Evolutionary conservation across 2,888 invertebrate species (phyloP).

Genomic region (Drosophila neonasuta): DNA sequence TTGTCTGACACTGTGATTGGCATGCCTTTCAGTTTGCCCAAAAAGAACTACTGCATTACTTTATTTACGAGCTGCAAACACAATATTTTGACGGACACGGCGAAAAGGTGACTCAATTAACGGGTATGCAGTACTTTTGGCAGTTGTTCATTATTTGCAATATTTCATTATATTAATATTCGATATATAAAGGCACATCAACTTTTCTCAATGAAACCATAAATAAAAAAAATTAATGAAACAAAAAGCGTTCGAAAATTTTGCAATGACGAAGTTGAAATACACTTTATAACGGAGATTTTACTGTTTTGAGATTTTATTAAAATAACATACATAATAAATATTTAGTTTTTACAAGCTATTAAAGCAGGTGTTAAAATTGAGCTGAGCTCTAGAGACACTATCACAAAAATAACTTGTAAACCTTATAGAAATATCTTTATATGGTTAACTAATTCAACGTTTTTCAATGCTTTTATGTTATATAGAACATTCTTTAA

Average conservation of each 20-base stretch:
- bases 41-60: constrained; percentile 28
- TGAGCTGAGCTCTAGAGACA: too few relatives aligned
- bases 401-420: too few relatives aligned
- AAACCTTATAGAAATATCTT: too few relatives aligned
- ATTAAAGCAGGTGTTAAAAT: too few relatives aligned
- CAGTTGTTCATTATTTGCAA: not conserved
- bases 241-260: not conserved
- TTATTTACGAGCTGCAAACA: constrained; percentile 37
- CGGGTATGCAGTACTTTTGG: not conserved
- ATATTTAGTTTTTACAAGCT: too few relatives aligned
- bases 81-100: constrained; percentile 8
- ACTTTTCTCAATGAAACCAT: constrained; percentile 2
- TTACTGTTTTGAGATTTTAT: too few relatives aligned
- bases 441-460: too few relatives aligned
- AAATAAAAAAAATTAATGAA: not conserved
- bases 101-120: constrained; percentile 19
- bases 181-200: not conserved
- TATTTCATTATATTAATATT: not conserved
- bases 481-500: too few relatives aligned
- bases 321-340: too few relatives aligned
- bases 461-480: too few relatives aligned
- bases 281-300: too few relatives aligned
- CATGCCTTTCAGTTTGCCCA: constrained; percentile 9
- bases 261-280: not conserved
- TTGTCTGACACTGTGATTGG: constrained; percentile 18